A percentile compares a stretch with the other conserved stretches of the same genome.
Conservation (phyloP, 92 coral and sea anemone genomes). For the Epizoanthus ramosus region DNA sequence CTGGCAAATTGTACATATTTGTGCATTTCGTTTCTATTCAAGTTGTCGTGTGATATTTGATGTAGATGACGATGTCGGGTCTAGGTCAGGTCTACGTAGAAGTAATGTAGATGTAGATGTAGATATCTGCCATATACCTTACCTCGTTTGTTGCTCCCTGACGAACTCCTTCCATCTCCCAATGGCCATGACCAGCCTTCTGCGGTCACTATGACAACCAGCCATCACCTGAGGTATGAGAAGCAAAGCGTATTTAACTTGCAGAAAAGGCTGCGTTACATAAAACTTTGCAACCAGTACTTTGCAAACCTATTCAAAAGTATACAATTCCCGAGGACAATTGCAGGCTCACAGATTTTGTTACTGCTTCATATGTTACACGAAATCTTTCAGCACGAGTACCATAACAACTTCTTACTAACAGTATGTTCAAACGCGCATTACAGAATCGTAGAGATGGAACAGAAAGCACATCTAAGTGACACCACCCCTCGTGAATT, state of each 20-base stretch:
- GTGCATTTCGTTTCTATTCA: no score
- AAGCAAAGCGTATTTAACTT: not conserved
- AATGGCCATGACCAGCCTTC: not conserved
- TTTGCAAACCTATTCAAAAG: no score
- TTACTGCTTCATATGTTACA: no score
- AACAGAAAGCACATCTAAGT: not conserved
- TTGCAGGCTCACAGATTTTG: no score
- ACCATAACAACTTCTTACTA: no score
- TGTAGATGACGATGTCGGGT: not conserved
- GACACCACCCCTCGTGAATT: not conserved
- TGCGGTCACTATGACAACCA: not conserved
- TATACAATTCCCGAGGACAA: no score
- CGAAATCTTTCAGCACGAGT: no score
- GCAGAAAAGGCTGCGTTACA: no score
- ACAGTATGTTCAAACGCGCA: no score
- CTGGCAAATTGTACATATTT: no score
- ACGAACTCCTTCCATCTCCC: slow-evolving; percentile 34
- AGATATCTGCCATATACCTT: not conserved
- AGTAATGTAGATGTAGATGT: slow-evolving; percentile 1
- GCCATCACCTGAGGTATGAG: not conserved
- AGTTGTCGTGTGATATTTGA: not conserved
- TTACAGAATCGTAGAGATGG: no score
- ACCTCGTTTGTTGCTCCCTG: slow-evolving; percentile 21
- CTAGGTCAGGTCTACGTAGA: not conserved
- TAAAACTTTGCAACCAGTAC: no score